phyloP scores from a whole-genome alignment of 2,888 invertebrate species.

The Kryphioiulus occultus region DNA sequence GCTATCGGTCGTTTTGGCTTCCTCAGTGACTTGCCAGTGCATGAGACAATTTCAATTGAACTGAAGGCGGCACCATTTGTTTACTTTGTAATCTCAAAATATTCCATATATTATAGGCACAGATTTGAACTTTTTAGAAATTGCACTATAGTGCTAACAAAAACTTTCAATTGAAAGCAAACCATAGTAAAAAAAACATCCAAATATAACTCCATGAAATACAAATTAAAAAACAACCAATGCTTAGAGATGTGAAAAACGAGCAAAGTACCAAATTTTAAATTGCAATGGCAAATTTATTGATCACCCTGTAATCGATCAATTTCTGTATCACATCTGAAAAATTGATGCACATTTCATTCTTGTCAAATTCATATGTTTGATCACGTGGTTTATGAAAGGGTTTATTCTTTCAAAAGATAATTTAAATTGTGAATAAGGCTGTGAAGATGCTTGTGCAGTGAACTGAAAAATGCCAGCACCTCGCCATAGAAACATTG shows the following conservation, averaged over 20 bases:
- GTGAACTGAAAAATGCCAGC: background rate
- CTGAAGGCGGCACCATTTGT: no score
- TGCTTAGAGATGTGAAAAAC: no score
- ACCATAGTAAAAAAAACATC: no score
- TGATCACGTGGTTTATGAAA: background rate
- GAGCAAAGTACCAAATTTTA: background rate
- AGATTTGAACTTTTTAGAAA: no score
- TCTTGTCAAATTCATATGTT: background rate
- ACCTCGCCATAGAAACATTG: background rate
- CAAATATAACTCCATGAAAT: no score
- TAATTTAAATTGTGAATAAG: background rate
- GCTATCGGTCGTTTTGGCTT: no score
- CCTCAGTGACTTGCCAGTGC: no score
- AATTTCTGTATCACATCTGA: background rate
- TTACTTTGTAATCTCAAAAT: no score
- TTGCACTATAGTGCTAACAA: no score
- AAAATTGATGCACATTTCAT: background rate
- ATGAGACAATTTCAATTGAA: no score
- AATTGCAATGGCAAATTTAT: background rate
- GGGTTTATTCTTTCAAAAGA: background rate
- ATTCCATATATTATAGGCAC: no score
- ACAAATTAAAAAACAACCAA: background rate
- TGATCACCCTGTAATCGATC: constrained; percentile 20
- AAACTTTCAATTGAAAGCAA: no score
- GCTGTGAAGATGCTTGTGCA: background rate